Evolutionary conservation across 2,113 vertebrate genomes (phyloP), one percentile per base, ranked within the genome.

Genomic region (Ctenomys sociabilis): DNA sequence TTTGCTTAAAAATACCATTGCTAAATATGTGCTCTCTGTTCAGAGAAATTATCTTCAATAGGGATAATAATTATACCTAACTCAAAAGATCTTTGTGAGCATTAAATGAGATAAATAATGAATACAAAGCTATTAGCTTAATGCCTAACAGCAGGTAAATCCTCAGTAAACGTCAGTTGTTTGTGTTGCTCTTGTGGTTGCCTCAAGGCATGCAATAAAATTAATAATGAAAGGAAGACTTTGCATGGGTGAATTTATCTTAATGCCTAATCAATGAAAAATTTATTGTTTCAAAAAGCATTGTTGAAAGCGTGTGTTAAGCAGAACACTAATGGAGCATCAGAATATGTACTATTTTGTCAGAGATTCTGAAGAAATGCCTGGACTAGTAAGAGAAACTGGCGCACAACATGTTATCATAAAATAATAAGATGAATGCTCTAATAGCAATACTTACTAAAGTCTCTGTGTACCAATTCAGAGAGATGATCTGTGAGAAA

Each of bases 31-130:
- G 59, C 57, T 80, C 49, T 91, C 89, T 97, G 45, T 95, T 91
- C 22, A 83, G 2, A 92, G 91, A 77, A 77, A 77, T 77, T 82
- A 75, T 32, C 85, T 91, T 63, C 85, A 96, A 59, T n/a, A 75
- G 14, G 64, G 4, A 52, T 85, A 90, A 82, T 72, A 94, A 72
- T 81, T 85, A 28, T 57, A 17, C 35, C 28, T 59, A 91, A 85
- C 75, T 92, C 54, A 95, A 45, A 95, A 21, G 17, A 92, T 63
- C 72, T 9, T 86, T 90, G 37, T 82, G 64, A 96, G 61, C 82
- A 95, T 91, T 97, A 95, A 88, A 89, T 88, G 32, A 85, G 40
- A 94, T 96, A 96, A 96, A 97, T 97, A 95, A 96, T 94, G 19
- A 21, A 89, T 96, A 83, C 35, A 24, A 95, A 83, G 64, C 93